Percentiles rank a stretch among this genome's conserved stretches.
phyloP scores from a whole-genome alignment of 2,888 invertebrate genomes.

The Phyto melanocephala region DNA sequence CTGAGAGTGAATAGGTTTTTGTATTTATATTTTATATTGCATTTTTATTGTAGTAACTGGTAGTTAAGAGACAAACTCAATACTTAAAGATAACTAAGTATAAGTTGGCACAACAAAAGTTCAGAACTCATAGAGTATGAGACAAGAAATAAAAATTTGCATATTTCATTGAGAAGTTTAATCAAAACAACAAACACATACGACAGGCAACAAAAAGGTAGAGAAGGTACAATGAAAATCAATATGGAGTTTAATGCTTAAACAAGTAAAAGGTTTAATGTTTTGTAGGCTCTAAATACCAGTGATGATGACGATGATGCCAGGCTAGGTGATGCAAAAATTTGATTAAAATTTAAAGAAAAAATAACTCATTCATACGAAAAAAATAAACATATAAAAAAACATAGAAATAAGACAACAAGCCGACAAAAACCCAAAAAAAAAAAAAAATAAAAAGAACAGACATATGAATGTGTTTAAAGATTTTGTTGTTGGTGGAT shows the following conservation, averaged over 20 bases:
- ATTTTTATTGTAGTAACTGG: constrained; percentile 55
- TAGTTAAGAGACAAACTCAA: constrained; percentile 62
- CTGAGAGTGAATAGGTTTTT: constrained; percentile 40
- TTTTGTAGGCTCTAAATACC: constrained; percentile 61
- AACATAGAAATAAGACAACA: constrained; percentile 49
- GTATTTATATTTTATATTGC: constrained; percentile 2
- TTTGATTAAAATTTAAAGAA: constrained; percentile 68
- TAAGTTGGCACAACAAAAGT: constrained; percentile 48
- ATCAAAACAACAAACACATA: constrained; percentile 67
- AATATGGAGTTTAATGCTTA: constrained; percentile 57
- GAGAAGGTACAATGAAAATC: constrained; percentile 36
- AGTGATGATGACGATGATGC: constrained; percentile 42
- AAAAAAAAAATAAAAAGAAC: constrained; percentile 6
- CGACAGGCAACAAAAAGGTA: constrained; percentile 5
- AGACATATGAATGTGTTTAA: constrained; percentile 48
- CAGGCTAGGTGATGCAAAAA: constrained; percentile 59
- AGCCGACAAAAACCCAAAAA: constrained; percentile 54
- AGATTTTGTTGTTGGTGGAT: constrained; percentile 25
- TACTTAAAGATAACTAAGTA: constrained; percentile 60
- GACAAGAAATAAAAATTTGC: constrained; percentile 70
- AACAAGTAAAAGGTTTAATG: constrained; percentile 59
- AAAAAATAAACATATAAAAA: constrained; percentile 56
- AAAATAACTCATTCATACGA: constrained; percentile 77
- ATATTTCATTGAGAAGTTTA: constrained; percentile 78
- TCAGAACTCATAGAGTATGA: constrained; percentile 42